Percentiles rank a stretch among this genome's conserved stretches.
These are phyloP conservation scores for Hylaeus volcanicus DNA, from an alignment of 1,140 invertebrate species.

Conservation along the genomic window DNA sequence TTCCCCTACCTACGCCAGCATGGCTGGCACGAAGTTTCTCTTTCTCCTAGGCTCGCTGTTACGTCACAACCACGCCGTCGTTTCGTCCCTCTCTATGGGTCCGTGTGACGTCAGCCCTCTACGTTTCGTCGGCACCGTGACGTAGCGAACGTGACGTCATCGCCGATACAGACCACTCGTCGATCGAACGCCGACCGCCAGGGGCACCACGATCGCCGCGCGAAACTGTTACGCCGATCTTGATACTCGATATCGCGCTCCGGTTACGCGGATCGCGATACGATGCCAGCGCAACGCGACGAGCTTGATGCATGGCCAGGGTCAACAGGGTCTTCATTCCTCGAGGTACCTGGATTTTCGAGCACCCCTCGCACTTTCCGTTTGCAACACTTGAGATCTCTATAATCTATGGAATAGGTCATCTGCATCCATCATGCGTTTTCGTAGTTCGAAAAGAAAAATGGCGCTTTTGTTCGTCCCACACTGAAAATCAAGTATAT, in stretches of 20 bases:
- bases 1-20: slow-evolving; percentile 78
- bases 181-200: slow-evolving; percentile 50
- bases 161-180: slow-evolving; percentile 49
- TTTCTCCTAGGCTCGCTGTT: slow-evolving; percentile 55
- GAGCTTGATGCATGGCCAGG: no score
- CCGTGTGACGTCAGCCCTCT: slow-evolving; percentile 71
- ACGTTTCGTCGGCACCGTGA: slow-evolving; percentile 69
- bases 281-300: no score
- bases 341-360: no score
- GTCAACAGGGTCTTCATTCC: no score
- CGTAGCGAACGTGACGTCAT: slow-evolving; percentile 71
- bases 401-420: no score
- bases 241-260: slow-evolving; percentile 31
- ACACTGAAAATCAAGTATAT: not conserved
- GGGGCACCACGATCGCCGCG: slow-evolving; percentile 53
- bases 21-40: slow-evolving; percentile 73
- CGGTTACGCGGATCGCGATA: slow-evolving; percentile 13
- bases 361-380: no score
- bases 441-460: no score
- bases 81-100: slow-evolving; percentile 43
- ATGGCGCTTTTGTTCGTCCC: no score
- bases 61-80: slow-evolving; percentile 58
- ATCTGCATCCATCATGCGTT: no score
- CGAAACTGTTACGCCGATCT: slow-evolving; percentile 52
- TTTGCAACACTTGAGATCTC: no score